phyloP scores from a whole-genome alignment of 2,113 vertebrate genomes.

The Pachypanchax playfairii region DNA sequence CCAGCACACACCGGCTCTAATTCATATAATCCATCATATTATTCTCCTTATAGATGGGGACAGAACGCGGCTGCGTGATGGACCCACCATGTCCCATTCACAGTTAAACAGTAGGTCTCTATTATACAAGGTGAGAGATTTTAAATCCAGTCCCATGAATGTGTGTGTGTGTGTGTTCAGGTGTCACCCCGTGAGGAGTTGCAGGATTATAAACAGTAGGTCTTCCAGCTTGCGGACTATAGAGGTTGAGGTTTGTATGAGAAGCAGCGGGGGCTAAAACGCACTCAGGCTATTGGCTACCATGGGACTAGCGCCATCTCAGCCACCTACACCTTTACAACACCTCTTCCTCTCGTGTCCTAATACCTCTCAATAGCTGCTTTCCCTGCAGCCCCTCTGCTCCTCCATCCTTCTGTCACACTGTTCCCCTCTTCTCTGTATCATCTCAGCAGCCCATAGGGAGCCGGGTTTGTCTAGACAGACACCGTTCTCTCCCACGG shows the following conservation, averaged over 20 bases:
- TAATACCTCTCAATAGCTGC: constrained; percentile 66
- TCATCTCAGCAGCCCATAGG: constrained; percentile 62
- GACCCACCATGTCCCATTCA: constrained; percentile 49
- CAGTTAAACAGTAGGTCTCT: constrained; percentile 37
- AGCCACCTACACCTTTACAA: constrained; percentile 60
- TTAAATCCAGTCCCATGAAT: constrained; percentile 49
- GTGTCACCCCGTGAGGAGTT: constrained; percentile 58
- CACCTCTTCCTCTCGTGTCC: constrained; percentile 70
- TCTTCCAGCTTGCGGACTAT: constrained; percentile 46
- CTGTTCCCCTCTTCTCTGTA: constrained; percentile 56
- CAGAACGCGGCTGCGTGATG: constrained; percentile 46
- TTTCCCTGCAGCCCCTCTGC: constrained; percentile 46
- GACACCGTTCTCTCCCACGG: constrained; percentile 63
- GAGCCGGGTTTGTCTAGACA: constrained; percentile 71
- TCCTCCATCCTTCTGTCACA: constrained; percentile 55
- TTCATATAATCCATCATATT: constrained; percentile 78
- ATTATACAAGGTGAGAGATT: constrained; percentile 62
- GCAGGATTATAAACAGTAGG: constrained; percentile 61
- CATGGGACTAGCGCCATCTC: constrained; percentile 60
- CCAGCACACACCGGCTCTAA: constrained; percentile 63
- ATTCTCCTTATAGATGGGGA: constrained; percentile 60
- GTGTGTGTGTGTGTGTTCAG: constrained; percentile 40
- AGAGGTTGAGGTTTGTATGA: constrained; percentile 71
- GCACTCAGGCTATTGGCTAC: constrained; percentile 66
- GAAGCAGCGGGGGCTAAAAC: constrained; percentile 70